Base-by-base conservation (phyloP, 2,113 vertebrate genomes). In the Brachyhypopomus gauderio region DNA sequence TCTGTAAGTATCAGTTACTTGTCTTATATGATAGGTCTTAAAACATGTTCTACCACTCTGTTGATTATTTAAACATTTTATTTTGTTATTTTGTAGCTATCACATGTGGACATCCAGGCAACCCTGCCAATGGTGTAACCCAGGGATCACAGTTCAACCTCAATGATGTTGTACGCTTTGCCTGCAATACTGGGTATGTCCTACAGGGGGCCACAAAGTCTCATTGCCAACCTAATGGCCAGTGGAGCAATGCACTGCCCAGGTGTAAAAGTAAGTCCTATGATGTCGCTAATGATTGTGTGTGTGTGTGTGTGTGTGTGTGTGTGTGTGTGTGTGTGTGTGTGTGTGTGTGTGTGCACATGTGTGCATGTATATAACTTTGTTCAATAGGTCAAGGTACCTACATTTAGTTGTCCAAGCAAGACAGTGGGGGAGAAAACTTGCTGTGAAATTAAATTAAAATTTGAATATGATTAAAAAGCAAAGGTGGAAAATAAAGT, bases 101-200 rank as follows among this genome's bases (percentile, higher is more conserved):
- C 84, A 99, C 97, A 34, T 99, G 98, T 0, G 98, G 97, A 67
- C 98, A 98, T 83, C 98, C 97, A 0, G 98, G 98, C 58, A 99
- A 97, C 81, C 97, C 98, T 0, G 87, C 90, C 75, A 96, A 96
- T 0, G 98, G 98, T 23, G 19, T 96, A 81, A 99, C 98, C 52
- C 97, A 97, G 58, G 98, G 97, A 74, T 94, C 70, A 58, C 97
- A 98, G 89, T 99, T 98, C 90, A 99, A 98, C 80, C 92, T 99
- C 71, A 98, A 98, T 0, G 95, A 99, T 0, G 81, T 92, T 77
- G 96, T 98, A 86, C 96, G 94, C 84, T 99, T 98, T 81, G 88
- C 91, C 23, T 99, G 98, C 92, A 97, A 93, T 85, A 91, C 93
- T 0, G 98, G 98, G 14, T 98, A 97, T 86, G 90, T 88, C 79